Percentiles rank a stretch among this genome's conserved stretches.
Conservation (phyloP, 35 echinoderm and acorn worm genomes). For the Lytechinus variegatus region DNA sequence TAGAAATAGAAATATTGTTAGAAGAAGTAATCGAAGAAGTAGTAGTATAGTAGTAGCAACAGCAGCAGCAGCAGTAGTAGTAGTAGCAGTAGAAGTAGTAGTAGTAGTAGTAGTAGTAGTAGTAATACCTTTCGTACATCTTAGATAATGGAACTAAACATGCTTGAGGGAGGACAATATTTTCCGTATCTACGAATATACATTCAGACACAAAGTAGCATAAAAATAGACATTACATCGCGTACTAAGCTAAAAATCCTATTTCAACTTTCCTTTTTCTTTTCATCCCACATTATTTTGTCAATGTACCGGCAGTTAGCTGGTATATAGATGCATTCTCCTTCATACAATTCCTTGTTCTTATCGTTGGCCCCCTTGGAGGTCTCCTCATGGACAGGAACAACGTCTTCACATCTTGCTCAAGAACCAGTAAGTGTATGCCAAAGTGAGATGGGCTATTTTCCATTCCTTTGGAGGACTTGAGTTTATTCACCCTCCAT, state of each 20-base stretch:
- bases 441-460: too few relatives aligned
- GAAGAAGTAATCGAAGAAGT: background rate
- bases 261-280: background rate
- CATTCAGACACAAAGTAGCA: too few relatives aligned
- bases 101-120: background rate
- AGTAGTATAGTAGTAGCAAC: background rate
- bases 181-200: too few relatives aligned
- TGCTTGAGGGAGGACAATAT: too few relatives aligned
- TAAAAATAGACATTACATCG: too few relatives aligned
- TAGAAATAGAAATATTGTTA: background rate
- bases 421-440: background rate
- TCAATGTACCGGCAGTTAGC: background rate
- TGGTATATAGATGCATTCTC: conserved; percentile 26
- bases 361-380: conserved; percentile 41
- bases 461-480: too few relatives aligned
- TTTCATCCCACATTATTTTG: background rate
- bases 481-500: too few relatives aligned
- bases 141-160: too few relatives aligned
- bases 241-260: too few relatives aligned
- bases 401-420: background rate
- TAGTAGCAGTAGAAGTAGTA: background rate
- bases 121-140: background rate
- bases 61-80: background rate
- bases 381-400: conserved; percentile 56
- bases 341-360: background rate